phyloP scores from a whole-genome alignment of 1,140 invertebrate species.

The Ceratina calcarata region DNA sequence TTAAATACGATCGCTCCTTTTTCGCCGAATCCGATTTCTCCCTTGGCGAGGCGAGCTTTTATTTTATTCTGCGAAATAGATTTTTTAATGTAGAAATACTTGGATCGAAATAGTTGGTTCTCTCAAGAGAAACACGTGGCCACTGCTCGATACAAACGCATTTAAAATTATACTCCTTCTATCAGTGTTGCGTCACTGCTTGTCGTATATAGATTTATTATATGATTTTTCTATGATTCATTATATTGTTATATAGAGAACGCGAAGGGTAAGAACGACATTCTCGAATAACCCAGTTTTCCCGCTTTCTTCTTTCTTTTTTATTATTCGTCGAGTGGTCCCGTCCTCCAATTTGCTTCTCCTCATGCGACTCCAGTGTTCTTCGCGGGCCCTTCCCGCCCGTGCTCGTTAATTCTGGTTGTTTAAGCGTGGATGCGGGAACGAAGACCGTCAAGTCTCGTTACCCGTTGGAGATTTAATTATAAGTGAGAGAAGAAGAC shows the following conservation, averaged over 20 bases:
- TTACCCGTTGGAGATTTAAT: slow-evolving; percentile 27
- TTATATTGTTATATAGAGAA: too few species aligned
- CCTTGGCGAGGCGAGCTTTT: not conserved
- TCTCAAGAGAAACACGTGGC: too few species aligned
- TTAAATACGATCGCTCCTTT: too few species aligned
- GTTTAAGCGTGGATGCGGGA: not conserved
- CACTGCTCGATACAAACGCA: too few species aligned
- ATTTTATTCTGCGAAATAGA: not conserved
- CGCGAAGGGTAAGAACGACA: slow-evolving; percentile 2
- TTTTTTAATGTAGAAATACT: too few species aligned
- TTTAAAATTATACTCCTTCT: too few species aligned
- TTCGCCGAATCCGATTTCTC: too few species aligned
- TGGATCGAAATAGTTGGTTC: too few species aligned
- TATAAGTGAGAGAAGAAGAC: slow-evolving; percentile 11
- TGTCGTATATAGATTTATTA: too few species aligned
- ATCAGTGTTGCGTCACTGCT: too few species aligned
- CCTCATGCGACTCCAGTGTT: slow-evolving; percentile 25
- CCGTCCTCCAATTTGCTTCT: slow-evolving; percentile 40
- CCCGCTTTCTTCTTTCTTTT: too few species aligned
- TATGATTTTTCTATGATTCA: too few species aligned
- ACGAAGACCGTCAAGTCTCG: slow-evolving; percentile 15
- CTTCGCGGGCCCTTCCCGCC: slow-evolving; percentile 28
- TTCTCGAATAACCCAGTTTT: slow-evolving; percentile 25
- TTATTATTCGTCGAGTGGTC: slow-evolving; percentile 9
- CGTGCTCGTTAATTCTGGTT: slow-evolving; percentile 51